Conservation (phyloP, 2,888 invertebrate species). For the Xylophagus ater region DNA sequence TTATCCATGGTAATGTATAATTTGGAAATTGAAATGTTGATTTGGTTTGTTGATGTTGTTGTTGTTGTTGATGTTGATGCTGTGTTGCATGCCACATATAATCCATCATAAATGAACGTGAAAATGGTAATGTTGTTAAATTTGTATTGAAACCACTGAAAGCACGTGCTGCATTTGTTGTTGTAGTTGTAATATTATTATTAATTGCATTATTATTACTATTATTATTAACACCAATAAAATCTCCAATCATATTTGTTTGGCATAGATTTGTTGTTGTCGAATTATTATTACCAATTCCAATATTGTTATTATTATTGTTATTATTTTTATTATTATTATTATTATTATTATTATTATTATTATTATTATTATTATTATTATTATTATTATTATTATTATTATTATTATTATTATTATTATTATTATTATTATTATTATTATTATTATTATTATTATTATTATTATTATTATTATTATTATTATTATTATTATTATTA, state of each 20-base stretch:
- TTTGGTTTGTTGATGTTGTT: constrained; percentile 16
- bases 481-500: too few relatives aligned
- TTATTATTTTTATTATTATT: background rate
- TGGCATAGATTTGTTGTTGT: too few relatives aligned
- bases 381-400: too few relatives aligned
- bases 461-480: too few relatives aligned
- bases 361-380: too few relatives aligned
- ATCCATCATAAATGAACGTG: constrained; percentile 60
- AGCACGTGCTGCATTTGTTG: background rate
- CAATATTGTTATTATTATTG: background rate
- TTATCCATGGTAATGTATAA: constrained; percentile 56
- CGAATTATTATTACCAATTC: background rate
- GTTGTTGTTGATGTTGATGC: constrained; percentile 42
- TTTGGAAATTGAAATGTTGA: constrained; percentile 49
- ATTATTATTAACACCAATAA: too few relatives aligned
- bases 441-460: too few relatives aligned
- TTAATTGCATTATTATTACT: too few relatives aligned
- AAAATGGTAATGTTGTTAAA: constrained; percentile 42
- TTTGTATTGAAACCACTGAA: background rate
- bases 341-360: background rate
- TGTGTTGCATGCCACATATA: constrained; percentile 72
- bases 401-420: too few relatives aligned
- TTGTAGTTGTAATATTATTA: constrained; percentile 10
- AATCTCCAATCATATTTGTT: too few relatives aligned
- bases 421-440: too few relatives aligned